These are phyloP conservation scores for Lethenteron reissneri DNA, from an alignment of 2,113 vertebrate species.

Conservation along the genomic window DNA sequence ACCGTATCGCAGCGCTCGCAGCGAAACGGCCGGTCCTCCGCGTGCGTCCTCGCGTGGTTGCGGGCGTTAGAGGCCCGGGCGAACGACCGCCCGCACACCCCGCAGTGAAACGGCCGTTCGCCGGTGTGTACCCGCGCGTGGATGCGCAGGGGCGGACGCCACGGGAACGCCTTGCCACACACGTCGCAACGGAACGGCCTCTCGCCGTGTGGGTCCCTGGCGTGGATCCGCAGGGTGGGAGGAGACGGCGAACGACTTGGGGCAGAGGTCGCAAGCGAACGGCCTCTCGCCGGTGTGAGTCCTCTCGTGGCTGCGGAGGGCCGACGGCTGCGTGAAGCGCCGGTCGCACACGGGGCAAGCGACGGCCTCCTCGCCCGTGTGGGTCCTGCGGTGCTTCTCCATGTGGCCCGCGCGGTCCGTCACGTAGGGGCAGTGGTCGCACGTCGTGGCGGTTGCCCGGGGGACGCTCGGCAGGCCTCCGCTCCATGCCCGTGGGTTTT, in stretches of 20 bases:
- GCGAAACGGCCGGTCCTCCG: conserved; percentile 21
- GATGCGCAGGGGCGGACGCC: neutral
- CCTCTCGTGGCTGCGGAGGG: neutral
- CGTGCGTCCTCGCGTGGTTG: conserved; percentile 42
- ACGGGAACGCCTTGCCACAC: neutral
- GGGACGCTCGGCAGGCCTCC: too few relatives aligned
- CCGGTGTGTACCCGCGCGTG: neutral
- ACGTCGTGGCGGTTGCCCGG: too few relatives aligned
- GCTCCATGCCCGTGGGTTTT: too few relatives aligned
- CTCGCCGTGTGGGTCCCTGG: neutral
- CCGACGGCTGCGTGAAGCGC: neutral
- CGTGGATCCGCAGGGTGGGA: neutral
- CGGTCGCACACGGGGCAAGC: neutral
- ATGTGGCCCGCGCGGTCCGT: too few relatives aligned
- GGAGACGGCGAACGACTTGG: neutral
- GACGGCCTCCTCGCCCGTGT: neutral
- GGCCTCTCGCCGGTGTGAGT: neutral
- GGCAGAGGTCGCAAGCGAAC: neutral
- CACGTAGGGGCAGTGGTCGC: too few relatives aligned
- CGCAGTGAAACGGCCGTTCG: neutral
- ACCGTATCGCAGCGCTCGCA: conserved; percentile 50
- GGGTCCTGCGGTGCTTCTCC: conserved; percentile 3
- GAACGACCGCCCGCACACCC: neutral
- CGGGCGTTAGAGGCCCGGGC: conserved; percentile 7
- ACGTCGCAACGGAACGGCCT: neutral